phyloP scores from a whole-genome alignment of 92 coral and sea anemone genomes.

The Phenganax subtilis region DNA sequence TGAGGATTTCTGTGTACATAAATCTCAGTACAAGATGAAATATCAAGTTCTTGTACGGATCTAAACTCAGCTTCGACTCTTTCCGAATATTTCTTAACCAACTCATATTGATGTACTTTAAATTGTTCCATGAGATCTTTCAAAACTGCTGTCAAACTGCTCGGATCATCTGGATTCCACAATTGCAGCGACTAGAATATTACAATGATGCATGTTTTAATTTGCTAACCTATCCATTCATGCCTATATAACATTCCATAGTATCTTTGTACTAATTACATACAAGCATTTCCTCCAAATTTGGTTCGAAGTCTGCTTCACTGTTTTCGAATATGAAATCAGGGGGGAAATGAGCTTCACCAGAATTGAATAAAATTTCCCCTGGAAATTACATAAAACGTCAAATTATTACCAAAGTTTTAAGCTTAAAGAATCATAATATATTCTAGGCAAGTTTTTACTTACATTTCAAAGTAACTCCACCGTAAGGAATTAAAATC shows the following conservation, averaged over 20 bases:
- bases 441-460: neutral
- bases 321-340: constrained; percentile 79
- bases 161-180: constrained; percentile 68
- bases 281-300: constrained; percentile 71
- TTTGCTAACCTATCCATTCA: too few species aligned
- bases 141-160: constrained; percentile 55
- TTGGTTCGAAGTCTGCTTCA: constrained; percentile 75
- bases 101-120: constrained; percentile 67
- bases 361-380: constrained; percentile 79
- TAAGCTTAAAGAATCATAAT: neutral
- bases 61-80: constrained; percentile 64
- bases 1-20: constrained; percentile 59
- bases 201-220: neutral
- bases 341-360: constrained; percentile 71
- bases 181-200: constrained; percentile 56
- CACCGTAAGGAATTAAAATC: constrained; percentile 86
- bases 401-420: neutral
- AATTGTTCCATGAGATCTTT: constrained; percentile 69
- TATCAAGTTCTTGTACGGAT: constrained; percentile 41
- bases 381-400: constrained; percentile 45
- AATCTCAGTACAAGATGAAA: constrained; percentile 65
- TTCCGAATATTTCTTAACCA: constrained; percentile 58
- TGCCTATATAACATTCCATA: neutral
- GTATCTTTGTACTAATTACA: neutral
- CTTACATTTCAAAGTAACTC: constrained; percentile 80